Conservation (phyloP, 2,888 invertebrate species). For the Dynastes grantii region DNA sequence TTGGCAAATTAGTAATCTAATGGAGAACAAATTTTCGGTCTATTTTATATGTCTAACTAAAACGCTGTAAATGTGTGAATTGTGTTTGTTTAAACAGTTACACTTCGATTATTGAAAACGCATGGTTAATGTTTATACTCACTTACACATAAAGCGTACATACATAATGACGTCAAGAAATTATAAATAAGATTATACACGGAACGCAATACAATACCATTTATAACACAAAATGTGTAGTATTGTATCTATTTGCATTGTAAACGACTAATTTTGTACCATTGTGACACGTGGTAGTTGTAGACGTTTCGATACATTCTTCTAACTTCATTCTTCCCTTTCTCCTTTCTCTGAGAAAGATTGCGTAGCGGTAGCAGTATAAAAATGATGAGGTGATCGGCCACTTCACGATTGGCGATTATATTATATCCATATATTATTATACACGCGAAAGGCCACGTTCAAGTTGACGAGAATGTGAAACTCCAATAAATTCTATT, state of each 20-base stretch:
- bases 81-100: constrained; percentile 31
- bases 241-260: constrained; percentile 4
- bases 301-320: not conserved
- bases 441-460: not conserved
- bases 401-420: not conserved
- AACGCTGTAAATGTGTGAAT: constrained; percentile 31
- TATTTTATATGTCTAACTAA: constrained; percentile 18
- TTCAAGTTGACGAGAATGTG: constrained; percentile 1
- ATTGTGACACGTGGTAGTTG: not conserved
- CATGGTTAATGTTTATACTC: constrained; percentile 39
- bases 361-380: not conserved
- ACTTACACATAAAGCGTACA: constrained; percentile 4
- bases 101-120: constrained; percentile 27
- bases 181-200: constrained; percentile 37
- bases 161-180: constrained; percentile 38
- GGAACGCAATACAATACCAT: constrained; percentile 28
- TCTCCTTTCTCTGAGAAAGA: not conserved
- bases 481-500: constrained; percentile 17
- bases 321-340: not conserved
- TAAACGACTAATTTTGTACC: not conserved
- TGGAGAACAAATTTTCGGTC: constrained; percentile 13
- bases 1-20: constrained; percentile 38
- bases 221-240: not conserved
- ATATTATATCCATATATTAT: not conserved
- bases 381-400: not conserved